Evolutionary conservation across 2,113 vertebrate species (phyloP).

Genomic region (Nothoprocta pentlandii): DNA sequence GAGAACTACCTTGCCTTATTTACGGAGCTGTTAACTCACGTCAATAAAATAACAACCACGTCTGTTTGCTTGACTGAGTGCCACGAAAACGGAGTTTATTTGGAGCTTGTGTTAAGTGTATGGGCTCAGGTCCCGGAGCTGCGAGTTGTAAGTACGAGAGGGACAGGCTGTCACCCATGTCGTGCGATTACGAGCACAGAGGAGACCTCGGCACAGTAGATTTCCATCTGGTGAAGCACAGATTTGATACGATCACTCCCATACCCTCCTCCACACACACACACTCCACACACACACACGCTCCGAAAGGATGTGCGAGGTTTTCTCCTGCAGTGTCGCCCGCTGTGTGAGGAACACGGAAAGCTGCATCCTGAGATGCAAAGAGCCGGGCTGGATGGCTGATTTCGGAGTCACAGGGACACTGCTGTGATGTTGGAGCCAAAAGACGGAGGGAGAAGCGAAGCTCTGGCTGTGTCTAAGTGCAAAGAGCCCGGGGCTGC

Average conservation of each 20-base stretch:
- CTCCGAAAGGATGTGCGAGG: constrained; percentile 34
- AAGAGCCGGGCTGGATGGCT: constrained; percentile 1
- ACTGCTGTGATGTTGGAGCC: constrained; percentile 66
- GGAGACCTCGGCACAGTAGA: not conserved
- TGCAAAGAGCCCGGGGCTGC: constrained; percentile 81
- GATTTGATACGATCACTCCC: not conserved
- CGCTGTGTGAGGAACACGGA: constrained; percentile 11
- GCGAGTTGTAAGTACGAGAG: not conserved
- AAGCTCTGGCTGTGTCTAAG: constrained; percentile 76
- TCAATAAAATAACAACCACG: constrained; percentile 52
- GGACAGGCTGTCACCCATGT: not conserved
- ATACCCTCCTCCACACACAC: not conserved
- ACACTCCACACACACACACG: not conserved
- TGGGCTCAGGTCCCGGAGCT: not conserved
- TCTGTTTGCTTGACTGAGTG: constrained; percentile 50
- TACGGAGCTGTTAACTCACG: constrained; percentile 18
- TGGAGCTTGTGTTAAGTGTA: constrained; percentile 3
- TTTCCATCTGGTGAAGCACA: not conserved
- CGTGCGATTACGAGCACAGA: not conserved
- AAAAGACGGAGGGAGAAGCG: constrained; percentile 77
- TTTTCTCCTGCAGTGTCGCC: constrained; percentile 23
- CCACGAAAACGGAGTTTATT: constrained; percentile 14
- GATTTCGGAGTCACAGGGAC: not conserved
- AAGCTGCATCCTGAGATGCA: constrained; percentile 61
- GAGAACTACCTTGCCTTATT: constrained; percentile 24